A percentile compares a stretch with the other conserved stretches of the same genome.
Conservation (phyloP, 2,888 invertebrate genomes). For the Gastrophysa polygoni region DNA sequence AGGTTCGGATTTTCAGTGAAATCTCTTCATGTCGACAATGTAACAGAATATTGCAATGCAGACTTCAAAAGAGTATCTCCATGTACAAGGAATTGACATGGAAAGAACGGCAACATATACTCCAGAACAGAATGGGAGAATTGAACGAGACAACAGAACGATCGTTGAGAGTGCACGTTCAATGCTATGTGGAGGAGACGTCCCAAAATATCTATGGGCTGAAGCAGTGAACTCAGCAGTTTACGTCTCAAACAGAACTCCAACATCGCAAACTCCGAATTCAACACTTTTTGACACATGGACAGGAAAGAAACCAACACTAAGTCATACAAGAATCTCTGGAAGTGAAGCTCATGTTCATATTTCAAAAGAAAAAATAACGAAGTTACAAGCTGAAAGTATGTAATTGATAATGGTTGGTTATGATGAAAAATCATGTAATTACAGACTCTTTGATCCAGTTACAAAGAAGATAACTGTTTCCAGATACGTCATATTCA, state of each 20-base stretch:
- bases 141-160: constrained; percentile 45
- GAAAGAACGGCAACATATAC: constrained; percentile 39
- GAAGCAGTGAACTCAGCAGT: constrained; percentile 49
- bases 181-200: constrained; percentile 42
- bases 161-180: constrained; percentile 39
- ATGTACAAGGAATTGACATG: constrained; percentile 35
- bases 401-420: constrained; percentile 18
- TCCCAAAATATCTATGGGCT: constrained; percentile 49
- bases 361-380: constrained; percentile 10
- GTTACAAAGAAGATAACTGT: constrained; percentile 11
- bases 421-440: constrained; percentile 11
- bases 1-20: constrained; percentile 8
- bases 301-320: constrained; percentile 7
- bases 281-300: constrained; percentile 23
- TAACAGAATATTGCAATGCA: constrained; percentile 14
- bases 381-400: constrained; percentile 12
- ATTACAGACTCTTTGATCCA: constrained; percentile 15
- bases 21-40: constrained; percentile 11
- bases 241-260: constrained; percentile 25
- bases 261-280: constrained; percentile 9
- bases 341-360: constrained; percentile 10
- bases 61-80: constrained; percentile 12
- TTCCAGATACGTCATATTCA: constrained; percentile 8
- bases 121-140: constrained; percentile 43
- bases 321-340: constrained; percentile 14